A percentile compares a stretch with the other conserved stretches of the same genome.
phyloP scores from a whole-genome alignment of 2,888 invertebrate species.

The Lacanobia oleracea region DNA sequence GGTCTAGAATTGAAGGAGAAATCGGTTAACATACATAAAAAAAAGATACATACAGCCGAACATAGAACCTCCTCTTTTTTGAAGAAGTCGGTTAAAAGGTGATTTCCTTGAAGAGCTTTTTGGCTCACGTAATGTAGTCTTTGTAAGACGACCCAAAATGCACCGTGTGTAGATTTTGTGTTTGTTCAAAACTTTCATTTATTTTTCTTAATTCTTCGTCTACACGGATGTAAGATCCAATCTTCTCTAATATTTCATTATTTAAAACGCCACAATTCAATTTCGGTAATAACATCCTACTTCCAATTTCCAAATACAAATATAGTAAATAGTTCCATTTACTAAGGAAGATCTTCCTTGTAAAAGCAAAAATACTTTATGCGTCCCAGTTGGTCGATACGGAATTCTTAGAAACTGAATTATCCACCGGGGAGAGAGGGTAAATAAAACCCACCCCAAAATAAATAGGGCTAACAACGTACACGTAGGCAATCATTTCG shows the following conservation, averaged over 20 bases:
- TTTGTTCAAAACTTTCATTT: no score
- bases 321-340: conserved; percentile 61
- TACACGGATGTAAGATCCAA: no score
- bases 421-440: conserved; percentile 86
- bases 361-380: conserved; percentile 84
- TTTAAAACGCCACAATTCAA: not conserved
- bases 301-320: conserved; percentile 32
- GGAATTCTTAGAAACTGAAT: conserved; percentile 88
- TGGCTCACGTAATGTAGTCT: not conserved
- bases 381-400: conserved; percentile 86
- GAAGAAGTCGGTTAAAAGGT: no score
- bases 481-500: conserved; percentile 90
- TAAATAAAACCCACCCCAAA: conserved; percentile 87
- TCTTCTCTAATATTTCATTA: not conserved
- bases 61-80: no score
- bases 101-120: not conserved
- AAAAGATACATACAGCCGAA: no score
- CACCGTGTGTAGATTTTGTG: no score
- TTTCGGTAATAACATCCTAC: not conserved
- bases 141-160: no score
- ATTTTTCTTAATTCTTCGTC: no score
- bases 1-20: no score
- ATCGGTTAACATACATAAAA: no score
- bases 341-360: conserved; percentile 65
- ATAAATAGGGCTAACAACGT: conserved; percentile 88